phyloP scores from a whole-genome alignment of 2,797 vertebrate genomes.

The Cuculus canorus region DNA sequence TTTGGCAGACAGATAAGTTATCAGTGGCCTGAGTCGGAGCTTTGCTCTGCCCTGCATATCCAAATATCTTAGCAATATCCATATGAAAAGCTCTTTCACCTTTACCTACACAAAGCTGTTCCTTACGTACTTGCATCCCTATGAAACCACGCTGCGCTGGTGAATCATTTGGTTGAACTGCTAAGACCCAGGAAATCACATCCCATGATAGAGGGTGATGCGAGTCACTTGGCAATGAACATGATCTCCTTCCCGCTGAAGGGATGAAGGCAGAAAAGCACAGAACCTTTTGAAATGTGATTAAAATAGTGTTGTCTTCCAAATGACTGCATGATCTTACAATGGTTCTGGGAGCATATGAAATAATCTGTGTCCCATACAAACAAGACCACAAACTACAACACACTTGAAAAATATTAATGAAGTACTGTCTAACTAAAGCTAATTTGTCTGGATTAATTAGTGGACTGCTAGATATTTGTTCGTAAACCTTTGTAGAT shows the following conservation, averaged over 20 bases:
- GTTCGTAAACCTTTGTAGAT: background rate
- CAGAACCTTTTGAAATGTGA: background rate
- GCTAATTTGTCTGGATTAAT: background rate
- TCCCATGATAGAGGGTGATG: background rate
- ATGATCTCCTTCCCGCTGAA: background rate
- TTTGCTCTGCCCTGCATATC: background rate
- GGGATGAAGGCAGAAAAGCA: background rate
- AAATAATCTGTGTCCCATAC: background rate
- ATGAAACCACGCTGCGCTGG: background rate
- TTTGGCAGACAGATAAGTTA: background rate
- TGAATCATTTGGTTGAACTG: background rate
- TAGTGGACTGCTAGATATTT: background rate
- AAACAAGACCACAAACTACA: background rate
- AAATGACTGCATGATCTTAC: background rate
- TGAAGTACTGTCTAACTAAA: background rate
- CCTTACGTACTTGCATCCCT: background rate
- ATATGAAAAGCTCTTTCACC: background rate
- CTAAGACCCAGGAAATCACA: background rate
- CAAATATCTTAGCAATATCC: background rate
- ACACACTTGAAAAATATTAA: background rate
- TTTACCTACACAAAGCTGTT: rapidly evolving
- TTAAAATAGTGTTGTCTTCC: background rate
- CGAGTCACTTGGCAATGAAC: background rate
- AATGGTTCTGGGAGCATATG: background rate
- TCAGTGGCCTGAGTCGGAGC: background rate